Evolutionary conservation across 2,797 vertebrate genomes (phyloP).

Genomic region (Sebastes aleutianus): DNA sequence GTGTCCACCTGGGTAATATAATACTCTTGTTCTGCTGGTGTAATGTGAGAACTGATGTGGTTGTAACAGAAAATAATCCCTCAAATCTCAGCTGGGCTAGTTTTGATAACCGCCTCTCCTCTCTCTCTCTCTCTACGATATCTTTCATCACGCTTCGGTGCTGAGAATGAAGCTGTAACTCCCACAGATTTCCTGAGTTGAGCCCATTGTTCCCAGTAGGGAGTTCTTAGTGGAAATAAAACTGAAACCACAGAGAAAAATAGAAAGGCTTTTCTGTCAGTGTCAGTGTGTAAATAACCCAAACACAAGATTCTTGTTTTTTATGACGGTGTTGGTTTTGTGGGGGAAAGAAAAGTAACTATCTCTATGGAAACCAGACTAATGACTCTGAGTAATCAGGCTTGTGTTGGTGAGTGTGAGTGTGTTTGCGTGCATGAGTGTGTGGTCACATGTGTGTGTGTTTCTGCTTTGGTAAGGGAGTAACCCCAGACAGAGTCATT

Average conservation of each 20-base stretch:
- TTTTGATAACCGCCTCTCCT: background rate
- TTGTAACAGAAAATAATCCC: background rate
- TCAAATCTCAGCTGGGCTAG: background rate
- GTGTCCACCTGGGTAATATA: constrained; percentile 91
- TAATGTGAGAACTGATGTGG: background rate
- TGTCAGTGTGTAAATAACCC: constrained; percentile 10
- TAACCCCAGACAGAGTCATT: constrained; percentile 52
- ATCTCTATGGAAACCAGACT: constrained; percentile 42
- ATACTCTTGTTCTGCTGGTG: background rate
- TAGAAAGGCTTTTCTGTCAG: background rate
- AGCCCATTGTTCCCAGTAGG: constrained; percentile 16
- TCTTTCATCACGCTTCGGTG: background rate
- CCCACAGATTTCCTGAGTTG: constrained; percentile 8
- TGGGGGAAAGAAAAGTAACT: constrained; percentile 18
- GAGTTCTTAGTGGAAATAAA: background rate
- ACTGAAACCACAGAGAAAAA: background rate
- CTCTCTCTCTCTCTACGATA: background rate
- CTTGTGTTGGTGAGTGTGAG: constrained; percentile 24
- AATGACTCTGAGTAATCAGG: constrained; percentile 55
- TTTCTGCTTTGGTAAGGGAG: constrained; percentile 34
- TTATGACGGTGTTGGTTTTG: background rate
- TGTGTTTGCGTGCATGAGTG: constrained; percentile 14
- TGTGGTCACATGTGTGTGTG: constrained; percentile 7
- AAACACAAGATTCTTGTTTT: constrained; percentile 12
- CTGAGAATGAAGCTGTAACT: background rate